Conservation (phyloP, 1,140 invertebrate genomes). For the Penaeus japonicus region DNA sequence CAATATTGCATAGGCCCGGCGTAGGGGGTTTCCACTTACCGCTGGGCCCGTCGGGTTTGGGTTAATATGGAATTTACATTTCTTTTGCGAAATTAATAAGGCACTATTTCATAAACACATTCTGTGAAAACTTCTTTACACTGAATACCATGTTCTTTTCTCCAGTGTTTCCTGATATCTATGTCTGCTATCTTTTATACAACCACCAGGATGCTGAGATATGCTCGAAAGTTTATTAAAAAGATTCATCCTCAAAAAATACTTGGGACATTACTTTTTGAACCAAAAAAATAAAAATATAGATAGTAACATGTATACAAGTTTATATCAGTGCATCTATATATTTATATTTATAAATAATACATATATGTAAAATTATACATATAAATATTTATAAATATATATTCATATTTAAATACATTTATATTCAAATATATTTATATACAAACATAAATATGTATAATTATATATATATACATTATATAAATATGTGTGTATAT, state of each 20-base stretch:
- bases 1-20: too few species aligned
- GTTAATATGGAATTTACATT: too few species aligned
- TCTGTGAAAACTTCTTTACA: too few species aligned
- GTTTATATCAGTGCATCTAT: not conserved
- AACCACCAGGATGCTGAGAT: too few species aligned
- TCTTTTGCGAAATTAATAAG: too few species aligned
- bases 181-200: too few species aligned
- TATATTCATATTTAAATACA: not conserved
- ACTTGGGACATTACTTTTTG: not conserved
- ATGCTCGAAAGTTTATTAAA: not conserved
- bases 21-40: too few species aligned
- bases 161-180: too few species aligned
- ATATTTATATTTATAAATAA: not conserved
- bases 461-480: not conserved
- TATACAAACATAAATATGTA: not conserved
- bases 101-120: too few species aligned
- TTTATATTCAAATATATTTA: not conserved
- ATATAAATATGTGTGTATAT: not conserved
- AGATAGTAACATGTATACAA: not conserved
- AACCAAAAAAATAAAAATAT: not conserved
- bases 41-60: too few species aligned
- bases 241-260: not conserved
- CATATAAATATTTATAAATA: not conserved
- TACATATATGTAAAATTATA: not conserved
- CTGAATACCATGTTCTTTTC: too few species aligned